These are phyloP conservation scores for Psix sp. DNA, from an alignment of 1,140 invertebrate genomes.

Conservation along the genomic window DNA sequence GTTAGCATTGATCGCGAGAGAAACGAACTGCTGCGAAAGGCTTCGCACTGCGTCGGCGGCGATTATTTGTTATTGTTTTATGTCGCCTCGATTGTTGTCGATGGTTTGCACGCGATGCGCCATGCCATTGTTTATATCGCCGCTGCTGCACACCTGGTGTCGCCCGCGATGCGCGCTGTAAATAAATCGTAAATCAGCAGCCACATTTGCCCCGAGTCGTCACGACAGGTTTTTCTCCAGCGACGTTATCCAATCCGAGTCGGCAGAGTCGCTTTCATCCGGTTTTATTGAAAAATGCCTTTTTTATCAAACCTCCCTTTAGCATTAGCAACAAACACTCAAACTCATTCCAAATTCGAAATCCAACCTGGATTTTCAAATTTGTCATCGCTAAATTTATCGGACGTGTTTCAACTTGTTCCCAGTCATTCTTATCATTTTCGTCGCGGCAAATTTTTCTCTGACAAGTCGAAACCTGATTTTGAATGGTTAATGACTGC, in stretches of 20 bases:
- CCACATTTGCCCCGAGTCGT: constrained; percentile 22
- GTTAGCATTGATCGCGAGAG: no score
- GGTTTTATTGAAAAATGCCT: neutral
- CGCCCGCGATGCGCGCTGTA: constrained; percentile 15
- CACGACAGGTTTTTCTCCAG: constrained; percentile 35
- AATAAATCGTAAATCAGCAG: constrained; percentile 54
- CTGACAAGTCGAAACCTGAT: no score
- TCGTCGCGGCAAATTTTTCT: no score
- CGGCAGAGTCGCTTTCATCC: neutral
- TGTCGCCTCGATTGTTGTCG: neutral
- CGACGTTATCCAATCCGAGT: constrained; percentile 25
- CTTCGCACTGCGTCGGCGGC: neutral
- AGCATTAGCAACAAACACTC: no score
- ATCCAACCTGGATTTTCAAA: no score
- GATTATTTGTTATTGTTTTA: neutral
- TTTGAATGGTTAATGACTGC: no score
- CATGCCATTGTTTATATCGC: constrained; percentile 31
- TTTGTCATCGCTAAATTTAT: no score
- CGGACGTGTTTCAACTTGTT: no score
- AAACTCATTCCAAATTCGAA: no score
- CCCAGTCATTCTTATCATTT: no score
- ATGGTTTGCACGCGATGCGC: constrained; percentile 6
- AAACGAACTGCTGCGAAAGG: no score
- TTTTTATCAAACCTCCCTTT: no score
- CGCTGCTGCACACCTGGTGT: constrained; percentile 7